Evolutionary conservation across 2,113 vertebrate species (phyloP), one percentile per base, ranked within the genome.

Genomic region (Platysteira castanea): DNA sequence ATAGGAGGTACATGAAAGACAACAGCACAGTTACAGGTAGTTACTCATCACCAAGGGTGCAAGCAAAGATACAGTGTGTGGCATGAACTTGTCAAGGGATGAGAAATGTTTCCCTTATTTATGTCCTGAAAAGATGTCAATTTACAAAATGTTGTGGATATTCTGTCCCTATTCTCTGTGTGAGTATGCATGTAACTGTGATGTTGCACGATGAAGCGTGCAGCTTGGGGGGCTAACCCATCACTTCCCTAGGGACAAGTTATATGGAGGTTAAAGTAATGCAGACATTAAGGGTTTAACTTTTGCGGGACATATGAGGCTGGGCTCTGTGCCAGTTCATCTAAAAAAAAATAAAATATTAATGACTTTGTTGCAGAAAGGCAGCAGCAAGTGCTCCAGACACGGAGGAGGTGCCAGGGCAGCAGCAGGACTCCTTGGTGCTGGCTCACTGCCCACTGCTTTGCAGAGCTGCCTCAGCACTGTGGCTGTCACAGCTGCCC

Each of bases 401-500:
- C 42, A 54, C 0, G 0, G 63, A 61, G 63, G 79, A 61, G 37
- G 14, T 44, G 50, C 52, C 3, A 6, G 47, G 39, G 56, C 63
- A 84, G 49, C 28, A 46, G 54, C 41, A 84, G 39, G n/a, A 84
- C 3, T 67, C 20, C 39, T 23, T 60, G 18, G 16, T 23, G 33
- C 39, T 1, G 5, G 13, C 64, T 69, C 8, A 0, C 27, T 56
- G 47, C 82, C 83, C 33, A 31, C 11, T 2, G 8, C 41, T 67
- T 27, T 15, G 53, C 33, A 42, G 65, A 54, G 12, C 35, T 75
- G n/a, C 13, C 42, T 44, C 42, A 3, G 1, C 41, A 37, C 13
- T 0, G 0, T 21, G 35, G 19, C 37, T 77, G 3, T 6, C 23
- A 5, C 16, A n/a, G 56, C 35, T 2, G 2, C 59, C 41, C 69